Base-by-base conservation (phyloP, 2,797 vertebrate genomes). In the Tenualosa thibaudeaui region DNA sequence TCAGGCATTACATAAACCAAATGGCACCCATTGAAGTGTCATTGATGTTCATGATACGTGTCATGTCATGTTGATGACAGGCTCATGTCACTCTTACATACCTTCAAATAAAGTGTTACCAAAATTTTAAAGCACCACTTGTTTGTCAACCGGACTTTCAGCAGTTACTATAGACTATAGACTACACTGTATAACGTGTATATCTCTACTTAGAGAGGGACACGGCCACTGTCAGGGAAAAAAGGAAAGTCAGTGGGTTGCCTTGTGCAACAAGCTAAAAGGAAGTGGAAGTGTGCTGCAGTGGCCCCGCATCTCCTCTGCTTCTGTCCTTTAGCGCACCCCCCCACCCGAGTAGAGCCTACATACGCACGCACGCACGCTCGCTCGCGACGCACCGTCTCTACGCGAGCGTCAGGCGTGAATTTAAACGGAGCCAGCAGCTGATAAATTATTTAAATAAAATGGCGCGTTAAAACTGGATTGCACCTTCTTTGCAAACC, bases 381-480 rank as follows among this genome's bases (percentile, higher is more conserved):
- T 1, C 53, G 53, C 53, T 65, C 62, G 62, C 6, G 3, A 5
- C 68, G 68, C 37, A 37, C 68, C 5, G 31, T 40, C 68, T 43
- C 13, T 40, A 40, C 68, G 31, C 31, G 31, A 71, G 15, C 0
- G 19, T 2, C 71, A 46, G 5, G 40, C 71, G 19, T 78, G 71
- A 22, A 78, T 78, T 46, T 78, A 78, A 40, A 78, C 37, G 37
- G 37, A 78, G 71, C 37, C 71, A 78, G 71, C 71, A 78, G 71
- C 71, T 78, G 71, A 71, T 71, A 37, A 46, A 78, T 78, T 78
- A 78, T 78, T 78, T 43, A 78, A 78, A 78, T 26, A 82, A 78
- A 78, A 78, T 78, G 71, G 71, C 71, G 71, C 71, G 37, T 46
- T 78, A 19, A 46, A 78, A 78, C 37, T 19, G 40, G 17, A 78